Conservation (phyloP, 2,888 invertebrate species). For the Dexiosoma caninum region DNA sequence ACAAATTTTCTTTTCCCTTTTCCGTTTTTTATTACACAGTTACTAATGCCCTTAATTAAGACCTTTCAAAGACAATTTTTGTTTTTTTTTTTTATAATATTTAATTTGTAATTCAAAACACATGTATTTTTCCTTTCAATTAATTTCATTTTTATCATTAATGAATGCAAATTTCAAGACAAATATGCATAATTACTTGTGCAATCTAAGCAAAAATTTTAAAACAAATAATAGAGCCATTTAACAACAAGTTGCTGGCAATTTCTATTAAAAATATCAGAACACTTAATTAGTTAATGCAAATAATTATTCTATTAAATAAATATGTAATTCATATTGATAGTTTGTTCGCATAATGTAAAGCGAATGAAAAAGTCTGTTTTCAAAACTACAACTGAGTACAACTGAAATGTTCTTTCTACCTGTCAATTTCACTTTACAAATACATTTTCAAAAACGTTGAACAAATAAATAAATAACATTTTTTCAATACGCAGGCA, state of each 20-base stretch:
- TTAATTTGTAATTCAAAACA: neutral
- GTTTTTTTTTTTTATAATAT: too few species aligned
- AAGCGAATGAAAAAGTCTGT: conserved; percentile 22
- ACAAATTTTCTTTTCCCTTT: too few species aligned
- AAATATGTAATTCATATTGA: conserved; percentile 31
- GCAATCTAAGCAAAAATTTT: neutral
- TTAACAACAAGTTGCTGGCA: conserved; percentile 10
- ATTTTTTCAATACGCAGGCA: neutral
- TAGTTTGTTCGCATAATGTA: neutral
- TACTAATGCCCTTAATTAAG: neutral
- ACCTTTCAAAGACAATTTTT: neutral
- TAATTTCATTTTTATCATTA: neutral
- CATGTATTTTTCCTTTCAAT: neutral
- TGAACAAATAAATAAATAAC: conserved; percentile 2
- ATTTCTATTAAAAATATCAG: conserved; percentile 11
- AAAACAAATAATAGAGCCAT: conserved; percentile 26
- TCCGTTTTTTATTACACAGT: too few species aligned
- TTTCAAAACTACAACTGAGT: too few species aligned
- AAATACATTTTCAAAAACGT: conserved; percentile 15
- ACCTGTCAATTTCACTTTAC: conserved; percentile 56
- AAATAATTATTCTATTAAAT: conserved; percentile 13
- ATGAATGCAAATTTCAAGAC: neutral
- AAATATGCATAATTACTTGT: neutral
- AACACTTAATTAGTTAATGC: conserved; percentile 51
- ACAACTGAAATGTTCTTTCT: conserved; percentile 37